These are phyloP conservation scores for Zoanthus solanderi DNA, from an alignment of 92 coral and sea anemone species.

Conservation along the genomic window DNA sequence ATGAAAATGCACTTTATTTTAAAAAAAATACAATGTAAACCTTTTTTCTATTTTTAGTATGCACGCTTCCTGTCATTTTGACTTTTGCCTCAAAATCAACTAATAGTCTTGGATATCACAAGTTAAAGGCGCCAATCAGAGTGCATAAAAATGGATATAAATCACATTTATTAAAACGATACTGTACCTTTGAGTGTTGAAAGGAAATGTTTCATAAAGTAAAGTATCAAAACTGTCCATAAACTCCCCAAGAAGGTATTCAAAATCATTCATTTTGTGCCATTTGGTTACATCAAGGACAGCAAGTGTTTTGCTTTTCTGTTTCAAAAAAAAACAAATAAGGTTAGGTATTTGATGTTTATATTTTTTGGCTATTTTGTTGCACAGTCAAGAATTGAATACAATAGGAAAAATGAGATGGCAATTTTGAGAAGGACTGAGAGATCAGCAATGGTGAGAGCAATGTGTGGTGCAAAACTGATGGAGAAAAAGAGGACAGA, in stretches of 20 bases:
- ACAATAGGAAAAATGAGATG: no score
- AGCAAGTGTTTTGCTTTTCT: conserved; percentile 11
- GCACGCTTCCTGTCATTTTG: no score
- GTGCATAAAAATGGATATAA: background rate
- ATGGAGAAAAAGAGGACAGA: no score
- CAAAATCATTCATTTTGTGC: background rate
- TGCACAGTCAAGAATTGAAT: background rate
- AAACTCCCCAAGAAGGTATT: background rate
- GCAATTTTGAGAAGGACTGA: no score
- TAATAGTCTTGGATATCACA: background rate
- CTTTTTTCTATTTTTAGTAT: no score
- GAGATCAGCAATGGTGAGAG: no score
- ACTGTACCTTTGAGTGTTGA: conserved; percentile 7
- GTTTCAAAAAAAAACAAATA: background rate
- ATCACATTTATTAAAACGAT: background rate
- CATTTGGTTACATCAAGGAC: background rate
- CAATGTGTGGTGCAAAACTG: no score
- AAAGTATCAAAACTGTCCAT: background rate
- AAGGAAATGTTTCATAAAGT: background rate
- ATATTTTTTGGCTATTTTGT: background rate
- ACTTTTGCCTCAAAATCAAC: no score
- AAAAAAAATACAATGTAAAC: no score
- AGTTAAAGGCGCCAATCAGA: background rate
- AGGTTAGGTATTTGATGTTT: background rate
- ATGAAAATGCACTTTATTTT: no score